phyloP scores from a whole-genome alignment of 2,797 vertebrate genomes.

The Microctenopoma stevenorrisi region DNA sequence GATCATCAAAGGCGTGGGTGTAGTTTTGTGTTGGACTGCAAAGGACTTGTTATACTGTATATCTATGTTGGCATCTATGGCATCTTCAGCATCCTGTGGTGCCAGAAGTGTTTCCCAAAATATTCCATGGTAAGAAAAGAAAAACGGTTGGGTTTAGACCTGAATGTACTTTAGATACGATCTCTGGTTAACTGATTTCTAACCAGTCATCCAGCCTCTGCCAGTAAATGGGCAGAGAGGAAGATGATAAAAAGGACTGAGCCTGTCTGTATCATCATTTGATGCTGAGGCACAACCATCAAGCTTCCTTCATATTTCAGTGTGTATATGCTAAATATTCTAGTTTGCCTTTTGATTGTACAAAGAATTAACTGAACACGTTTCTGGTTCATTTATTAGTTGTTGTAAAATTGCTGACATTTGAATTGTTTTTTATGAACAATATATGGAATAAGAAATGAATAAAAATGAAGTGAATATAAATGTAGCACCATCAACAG shows the following conservation, averaged over 20 bases:
- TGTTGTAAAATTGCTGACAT: background rate
- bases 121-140: background rate
- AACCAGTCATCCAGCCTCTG: background rate
- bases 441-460: slow-evolving; percentile 2
- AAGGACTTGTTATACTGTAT: background rate
- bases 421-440: background rate
- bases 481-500: slow-evolving; percentile 11
- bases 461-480: slow-evolving; percentile 23
- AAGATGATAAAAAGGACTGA: background rate
- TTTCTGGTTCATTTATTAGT: background rate
- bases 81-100: background rate
- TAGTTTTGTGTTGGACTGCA: background rate
- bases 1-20: slow-evolving; percentile 48
- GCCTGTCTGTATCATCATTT: slow-evolving; percentile 5
- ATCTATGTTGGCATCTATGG: background rate
- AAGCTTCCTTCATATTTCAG: background rate
- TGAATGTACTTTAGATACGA: background rate
- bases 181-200: background rate
- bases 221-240: background rate
- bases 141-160: background rate
- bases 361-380: background rate
- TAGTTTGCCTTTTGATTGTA: background rate
- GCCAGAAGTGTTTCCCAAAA: no score
- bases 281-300: slow-evolving; percentile 1
- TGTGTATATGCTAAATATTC: background rate